Percentiles rank a stretch among this genome's conserved stretches.
Evolutionary conservation across 1,140 invertebrate genomes (phyloP).

Genomic region (Hormaphis cornu): DNA sequence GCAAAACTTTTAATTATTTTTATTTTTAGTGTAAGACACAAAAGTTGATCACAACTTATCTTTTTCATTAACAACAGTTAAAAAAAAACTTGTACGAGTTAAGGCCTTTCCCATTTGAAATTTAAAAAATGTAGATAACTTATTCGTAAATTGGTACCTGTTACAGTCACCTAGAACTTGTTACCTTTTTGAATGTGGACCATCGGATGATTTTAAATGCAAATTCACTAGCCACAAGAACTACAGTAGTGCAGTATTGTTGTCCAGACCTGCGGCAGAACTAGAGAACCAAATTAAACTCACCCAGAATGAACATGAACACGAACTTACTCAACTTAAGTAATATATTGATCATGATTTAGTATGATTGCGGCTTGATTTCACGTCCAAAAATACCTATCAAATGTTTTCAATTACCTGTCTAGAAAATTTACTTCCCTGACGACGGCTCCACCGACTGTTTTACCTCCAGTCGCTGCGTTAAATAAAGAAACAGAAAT

Average conservation of each 20-base stretch:
- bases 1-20: too few relatives aligned
- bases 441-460: not conserved
- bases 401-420: not conserved
- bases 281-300: conserved; percentile 60
- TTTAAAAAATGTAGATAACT: too few relatives aligned
- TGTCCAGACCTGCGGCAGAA: conserved; percentile 48
- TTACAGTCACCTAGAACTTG: conserved; percentile 73
- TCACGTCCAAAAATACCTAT: not conserved
- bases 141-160: conserved; percentile 31
- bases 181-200: conserved; percentile 84
- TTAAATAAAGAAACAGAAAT: conserved; percentile 29
- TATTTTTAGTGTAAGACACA: too few relatives aligned
- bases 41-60: too few relatives aligned
- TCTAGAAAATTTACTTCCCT: not conserved
- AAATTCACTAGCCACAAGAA: conserved; percentile 81
- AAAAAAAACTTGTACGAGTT: too few relatives aligned
- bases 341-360: too few relatives aligned
- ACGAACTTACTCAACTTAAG: conserved; percentile 67
- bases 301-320: conserved; percentile 70
- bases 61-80: too few relatives aligned
- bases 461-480: not conserved
- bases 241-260: conserved; percentile 76
- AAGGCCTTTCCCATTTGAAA: too few relatives aligned
- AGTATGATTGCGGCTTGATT: not conserved
- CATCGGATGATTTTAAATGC: conserved; percentile 79